Conservation (phyloP, 2,797 vertebrate genomes). For the Sternotherus odoratus region DNA sequence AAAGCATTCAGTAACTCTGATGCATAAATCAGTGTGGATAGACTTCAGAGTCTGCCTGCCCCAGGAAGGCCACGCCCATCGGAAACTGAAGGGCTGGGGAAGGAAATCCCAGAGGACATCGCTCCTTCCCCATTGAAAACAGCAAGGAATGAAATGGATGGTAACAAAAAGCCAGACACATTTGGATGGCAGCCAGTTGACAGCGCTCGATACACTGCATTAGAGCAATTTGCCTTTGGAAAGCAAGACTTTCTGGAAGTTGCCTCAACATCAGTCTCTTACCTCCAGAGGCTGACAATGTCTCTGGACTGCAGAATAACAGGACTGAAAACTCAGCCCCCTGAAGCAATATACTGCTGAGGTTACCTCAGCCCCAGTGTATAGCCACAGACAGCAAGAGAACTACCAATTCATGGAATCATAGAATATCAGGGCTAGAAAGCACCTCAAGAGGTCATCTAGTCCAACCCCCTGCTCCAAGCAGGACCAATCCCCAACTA, state of each 20-base stretch:
- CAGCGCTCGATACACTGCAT: accelerated
- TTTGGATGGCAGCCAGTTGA: background rate
- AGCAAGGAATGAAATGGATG: background rate
- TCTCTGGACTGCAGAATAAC: background rate
- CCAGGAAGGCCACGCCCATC: background rate
- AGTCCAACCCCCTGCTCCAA: no score
- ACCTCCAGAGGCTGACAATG: background rate
- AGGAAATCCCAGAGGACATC: background rate
- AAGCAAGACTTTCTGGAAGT: background rate
- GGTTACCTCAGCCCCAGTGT: constrained; percentile 20
- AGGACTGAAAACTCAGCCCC: background rate
- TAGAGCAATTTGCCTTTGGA: accelerated
- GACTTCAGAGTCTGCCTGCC: background rate
- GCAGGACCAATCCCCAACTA: no score
- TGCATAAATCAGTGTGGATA: no score
- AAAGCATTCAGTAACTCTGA: background rate
- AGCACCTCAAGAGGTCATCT: no score
- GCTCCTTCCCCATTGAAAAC: background rate
- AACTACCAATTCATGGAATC: background rate
- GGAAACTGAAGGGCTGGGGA: background rate
- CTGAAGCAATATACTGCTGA: background rate
- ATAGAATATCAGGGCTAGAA: no score
- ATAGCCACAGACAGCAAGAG: background rate
- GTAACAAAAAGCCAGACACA: background rate
- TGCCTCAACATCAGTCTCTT: background rate